Evolutionary conservation across 2,888 invertebrate genomes (phyloP), one percentile per base, ranked within the genome.

Genomic region (Lamellibrachia columna): DNA sequence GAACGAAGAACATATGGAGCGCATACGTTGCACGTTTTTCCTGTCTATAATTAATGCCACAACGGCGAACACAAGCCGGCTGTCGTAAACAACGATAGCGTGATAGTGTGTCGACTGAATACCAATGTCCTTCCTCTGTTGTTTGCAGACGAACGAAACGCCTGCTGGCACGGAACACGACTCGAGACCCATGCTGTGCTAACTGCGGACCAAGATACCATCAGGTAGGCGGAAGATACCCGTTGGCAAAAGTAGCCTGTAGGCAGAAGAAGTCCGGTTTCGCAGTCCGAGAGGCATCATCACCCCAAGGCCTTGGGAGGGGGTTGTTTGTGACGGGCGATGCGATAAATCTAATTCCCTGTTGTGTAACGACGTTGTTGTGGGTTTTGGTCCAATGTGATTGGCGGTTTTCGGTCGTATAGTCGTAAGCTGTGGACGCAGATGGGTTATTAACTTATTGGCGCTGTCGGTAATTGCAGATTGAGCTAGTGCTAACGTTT

Each of bases 111-210:
- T 15, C 75, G 75, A 22, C 75, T 75, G 75, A 75, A 75, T 75
- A 75, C 75, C n/a, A 75, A 75, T 75, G 75, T 11, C 22, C 11
- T 4, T 75, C 75, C 22, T 75, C 75, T 75, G n/a, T 75, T 75
- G 75, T 75, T 75, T 75, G 75, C n/a, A 75, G 75, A 75, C 75
- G 75, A 75, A 75, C 75, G 75, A 75, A 75, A 75, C 75, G 75
- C 22, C 75, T 11, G 22, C 75, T 11, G 75, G 75, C 2, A 75
- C 75, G 22, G 75, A 75, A 75, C 75, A 75, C 75, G 75, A 75
- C 75, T 75, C 75, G 75, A 75, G 75, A 22, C 75, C 75, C 75
- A 75, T 75, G 75, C 75, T 75, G 75, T 75, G 75, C 75, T 75
- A 75, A 75, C 22, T 75, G 75, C 75, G 22, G 75, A 75, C 75